phyloP scores from a whole-genome alignment of 2,113 vertebrate species.

The Dicrurus megarhynchus region DNA sequence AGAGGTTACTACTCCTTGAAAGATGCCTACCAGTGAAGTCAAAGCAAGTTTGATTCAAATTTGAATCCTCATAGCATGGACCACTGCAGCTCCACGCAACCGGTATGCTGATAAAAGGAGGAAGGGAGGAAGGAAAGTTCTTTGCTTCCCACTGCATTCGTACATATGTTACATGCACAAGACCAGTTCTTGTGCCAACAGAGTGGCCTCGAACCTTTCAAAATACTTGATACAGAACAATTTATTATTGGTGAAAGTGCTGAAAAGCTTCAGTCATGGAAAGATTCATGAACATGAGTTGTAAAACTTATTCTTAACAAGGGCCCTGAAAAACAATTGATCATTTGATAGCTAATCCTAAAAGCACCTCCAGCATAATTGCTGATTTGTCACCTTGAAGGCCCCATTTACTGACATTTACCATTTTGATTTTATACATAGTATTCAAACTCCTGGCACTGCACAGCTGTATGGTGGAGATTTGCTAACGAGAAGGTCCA shows the following conservation, averaged over 20 bases:
- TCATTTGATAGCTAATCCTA: not conserved
- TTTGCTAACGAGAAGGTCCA: not conserved
- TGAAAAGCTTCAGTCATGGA: not conserved
- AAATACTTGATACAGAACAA: not conserved
- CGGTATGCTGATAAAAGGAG: not conserved
- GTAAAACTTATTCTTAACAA: not conserved
- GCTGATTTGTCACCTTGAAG: not conserved
- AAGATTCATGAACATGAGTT: not conserved
- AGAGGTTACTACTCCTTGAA: not conserved
- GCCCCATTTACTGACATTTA: not conserved
- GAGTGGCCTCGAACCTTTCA: not conserved
- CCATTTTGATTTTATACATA: not conserved
- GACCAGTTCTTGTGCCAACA: not conserved
- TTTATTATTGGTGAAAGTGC: not conserved
- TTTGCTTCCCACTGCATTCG: not conserved
- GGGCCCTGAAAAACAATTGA: not conserved
- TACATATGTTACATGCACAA: not conserved
- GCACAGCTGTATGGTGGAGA: not conserved
- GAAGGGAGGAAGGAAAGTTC: not conserved
- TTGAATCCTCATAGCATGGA: not conserved
- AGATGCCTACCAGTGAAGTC: not conserved
- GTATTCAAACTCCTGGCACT: not conserved
- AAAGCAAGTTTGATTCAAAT: not conserved
- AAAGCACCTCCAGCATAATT: not conserved
- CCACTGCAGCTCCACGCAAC: not conserved